These are phyloP conservation scores for Plebejus argus DNA, from an alignment of 2,888 invertebrate species.

Conservation along the genomic window DNA sequence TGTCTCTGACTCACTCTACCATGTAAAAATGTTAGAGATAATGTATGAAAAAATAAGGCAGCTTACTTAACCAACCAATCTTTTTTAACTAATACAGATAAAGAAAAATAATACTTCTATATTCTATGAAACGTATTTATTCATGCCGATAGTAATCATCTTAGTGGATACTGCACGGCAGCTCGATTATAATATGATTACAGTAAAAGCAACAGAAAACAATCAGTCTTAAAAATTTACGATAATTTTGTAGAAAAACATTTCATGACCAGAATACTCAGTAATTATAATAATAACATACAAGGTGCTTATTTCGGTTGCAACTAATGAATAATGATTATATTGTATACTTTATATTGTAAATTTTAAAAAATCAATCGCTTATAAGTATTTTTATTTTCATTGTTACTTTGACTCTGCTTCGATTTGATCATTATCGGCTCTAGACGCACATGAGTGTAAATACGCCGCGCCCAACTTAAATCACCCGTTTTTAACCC, in stretches of 20 bases:
- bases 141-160: neutral
- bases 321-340: too few relatives aligned
- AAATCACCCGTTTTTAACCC: too few relatives aligned
- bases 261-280: neutral
- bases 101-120: neutral
- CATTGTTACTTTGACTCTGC: neutral
- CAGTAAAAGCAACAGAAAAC: neutral
- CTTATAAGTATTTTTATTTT: neutral
- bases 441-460: too few relatives aligned
- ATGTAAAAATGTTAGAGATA: too few relatives aligned
- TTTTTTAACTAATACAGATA: neutral
- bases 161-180: neutral
- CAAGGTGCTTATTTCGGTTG: too few relatives aligned
- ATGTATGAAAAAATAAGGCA: too few relatives aligned
- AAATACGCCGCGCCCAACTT: too few relatives aligned
- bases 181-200: neutral
- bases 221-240: neutral
- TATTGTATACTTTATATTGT: neutral
- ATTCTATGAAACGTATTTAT: neutral
- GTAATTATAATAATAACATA: neutral
- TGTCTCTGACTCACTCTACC: too few relatives aligned
- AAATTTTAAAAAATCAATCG: neutral
- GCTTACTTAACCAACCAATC: too few relatives aligned
- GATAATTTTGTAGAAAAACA: neutral
- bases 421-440: neutral